Evolutionary conservation across 2,888 invertebrate genomes (phyloP).

Genomic region (Pogonocherus hispidulus): DNA sequence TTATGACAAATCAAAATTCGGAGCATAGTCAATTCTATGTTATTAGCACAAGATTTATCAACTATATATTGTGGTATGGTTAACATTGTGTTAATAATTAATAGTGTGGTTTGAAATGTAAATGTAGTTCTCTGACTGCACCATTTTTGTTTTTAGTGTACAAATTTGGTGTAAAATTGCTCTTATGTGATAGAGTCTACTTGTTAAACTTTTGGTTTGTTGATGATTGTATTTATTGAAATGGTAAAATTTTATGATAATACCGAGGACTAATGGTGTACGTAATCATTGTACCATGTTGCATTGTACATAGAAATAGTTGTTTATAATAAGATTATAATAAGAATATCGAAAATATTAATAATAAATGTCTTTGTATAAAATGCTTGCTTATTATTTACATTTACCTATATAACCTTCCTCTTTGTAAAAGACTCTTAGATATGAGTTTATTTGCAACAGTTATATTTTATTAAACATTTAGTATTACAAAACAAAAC

Average conservation of each 20-base stretch:
- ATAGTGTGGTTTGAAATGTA: conserved; percentile 3
- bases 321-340: conserved; percentile 69
- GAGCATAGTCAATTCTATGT: background rate
- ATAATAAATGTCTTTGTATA: conserved; percentile 70
- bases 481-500: too few relatives aligned
- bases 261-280: conserved; percentile 61
- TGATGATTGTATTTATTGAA: conserved; percentile 57
- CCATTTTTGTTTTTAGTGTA: conserved; percentile 38
- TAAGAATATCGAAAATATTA: conserved; percentile 68
- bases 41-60: conserved; percentile 14
- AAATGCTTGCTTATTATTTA: conserved; percentile 35
- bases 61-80: background rate
- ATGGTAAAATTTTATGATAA: conserved; percentile 58
- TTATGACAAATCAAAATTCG: conserved; percentile 23
- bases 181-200: conserved; percentile 63
- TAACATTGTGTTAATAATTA: conserved; percentile 4
- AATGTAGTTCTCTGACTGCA: conserved; percentile 9
- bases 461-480: too few relatives aligned
- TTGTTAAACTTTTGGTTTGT: conserved; percentile 61
- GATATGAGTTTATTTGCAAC: too few relatives aligned
- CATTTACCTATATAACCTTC: background rate
- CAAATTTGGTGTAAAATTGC: conserved; percentile 52
- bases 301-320: conserved; percentile 69
- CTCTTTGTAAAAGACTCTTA: too few relatives aligned
- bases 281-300: conserved; percentile 67